These are phyloP conservation scores for Drosophila prostipennis DNA, from an alignment of 2,888 invertebrate genomes.

Conservation along the genomic window DNA sequence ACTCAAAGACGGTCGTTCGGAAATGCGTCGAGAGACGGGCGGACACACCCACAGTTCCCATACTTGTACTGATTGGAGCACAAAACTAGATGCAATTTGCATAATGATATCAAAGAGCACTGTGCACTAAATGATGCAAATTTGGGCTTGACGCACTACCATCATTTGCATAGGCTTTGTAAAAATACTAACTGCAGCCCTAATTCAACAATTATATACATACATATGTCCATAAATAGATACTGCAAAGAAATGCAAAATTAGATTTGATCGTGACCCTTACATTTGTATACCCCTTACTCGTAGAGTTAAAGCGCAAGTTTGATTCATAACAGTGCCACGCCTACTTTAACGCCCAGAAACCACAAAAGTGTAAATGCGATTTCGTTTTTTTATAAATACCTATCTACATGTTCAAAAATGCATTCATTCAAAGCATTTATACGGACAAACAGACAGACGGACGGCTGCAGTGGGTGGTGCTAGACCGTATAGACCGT, in stretches of 20 bases:
- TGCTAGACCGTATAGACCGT: too few species aligned
- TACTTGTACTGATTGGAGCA: conserved; percentile 46
- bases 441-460: too few species aligned
- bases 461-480: too few species aligned
- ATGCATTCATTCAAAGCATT: too few species aligned
- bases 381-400: too few species aligned
- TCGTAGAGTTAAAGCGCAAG: too few species aligned
- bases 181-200: not conserved
- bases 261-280: not conserved
- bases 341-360: too few species aligned
- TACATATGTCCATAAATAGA: not conserved
- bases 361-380: too few species aligned
- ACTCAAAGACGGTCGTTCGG: conserved; percentile 26
- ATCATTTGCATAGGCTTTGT: not conserved
- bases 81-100: conserved; percentile 44
- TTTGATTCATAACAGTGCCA: too few species aligned
- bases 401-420: too few species aligned
- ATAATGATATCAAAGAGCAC: conserved; percentile 35
- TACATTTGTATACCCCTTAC: not conserved
- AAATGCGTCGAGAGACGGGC: conserved; percentile 12
- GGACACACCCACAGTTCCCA: conserved; percentile 34
- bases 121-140: conserved; percentile 48
- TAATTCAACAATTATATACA: not conserved
- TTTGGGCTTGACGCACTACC: conserved; percentile 13
- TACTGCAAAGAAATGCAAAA: not conserved